These are phyloP conservation scores for Ophion costatus DNA, from an alignment of 2,888 invertebrate genomes.

Conservation along the genomic window DNA sequence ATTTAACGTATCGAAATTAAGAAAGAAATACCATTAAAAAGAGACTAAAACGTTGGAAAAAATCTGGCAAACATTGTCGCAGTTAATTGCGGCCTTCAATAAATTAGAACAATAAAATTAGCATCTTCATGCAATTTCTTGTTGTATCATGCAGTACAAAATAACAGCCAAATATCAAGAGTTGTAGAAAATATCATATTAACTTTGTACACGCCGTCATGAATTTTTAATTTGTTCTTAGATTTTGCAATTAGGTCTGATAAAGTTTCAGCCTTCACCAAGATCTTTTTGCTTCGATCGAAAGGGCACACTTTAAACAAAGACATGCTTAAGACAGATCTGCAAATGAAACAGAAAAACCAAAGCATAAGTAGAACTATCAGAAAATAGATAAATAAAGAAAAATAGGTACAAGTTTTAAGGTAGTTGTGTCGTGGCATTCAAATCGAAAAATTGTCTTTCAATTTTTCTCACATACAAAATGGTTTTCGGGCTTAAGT, in stretches of 20 bases:
- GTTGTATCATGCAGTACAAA: not conserved
- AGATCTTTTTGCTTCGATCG: constrained; percentile 37
- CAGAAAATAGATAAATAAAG: not conserved
- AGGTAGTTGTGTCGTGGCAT: no score
- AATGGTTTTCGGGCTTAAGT: no score
- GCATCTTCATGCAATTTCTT: not conserved
- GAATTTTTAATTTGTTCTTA: constrained; percentile 36
- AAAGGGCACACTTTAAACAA: constrained; percentile 36
- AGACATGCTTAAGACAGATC: constrained; percentile 17
- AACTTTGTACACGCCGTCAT: constrained; percentile 43
- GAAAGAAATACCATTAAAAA: not conserved
- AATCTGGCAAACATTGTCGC: not conserved
- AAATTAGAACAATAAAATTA: constrained; percentile 1
- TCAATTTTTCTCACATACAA: no score
- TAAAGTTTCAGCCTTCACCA: constrained; percentile 34
- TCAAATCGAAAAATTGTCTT: no score
- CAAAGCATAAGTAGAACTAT: not conserved
- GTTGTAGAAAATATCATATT: not conserved
- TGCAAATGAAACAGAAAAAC: constrained; percentile 9
- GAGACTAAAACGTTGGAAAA: not conserved
- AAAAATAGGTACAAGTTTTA: not conserved
- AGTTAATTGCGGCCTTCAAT: constrained; percentile 11
- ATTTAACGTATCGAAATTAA: not conserved
- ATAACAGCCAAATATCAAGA: not conserved
- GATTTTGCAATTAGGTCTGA: constrained; percentile 29